phyloP scores from a whole-genome alignment of 2,113 vertebrate species.

The Ageneiosus marmoratus region DNA sequence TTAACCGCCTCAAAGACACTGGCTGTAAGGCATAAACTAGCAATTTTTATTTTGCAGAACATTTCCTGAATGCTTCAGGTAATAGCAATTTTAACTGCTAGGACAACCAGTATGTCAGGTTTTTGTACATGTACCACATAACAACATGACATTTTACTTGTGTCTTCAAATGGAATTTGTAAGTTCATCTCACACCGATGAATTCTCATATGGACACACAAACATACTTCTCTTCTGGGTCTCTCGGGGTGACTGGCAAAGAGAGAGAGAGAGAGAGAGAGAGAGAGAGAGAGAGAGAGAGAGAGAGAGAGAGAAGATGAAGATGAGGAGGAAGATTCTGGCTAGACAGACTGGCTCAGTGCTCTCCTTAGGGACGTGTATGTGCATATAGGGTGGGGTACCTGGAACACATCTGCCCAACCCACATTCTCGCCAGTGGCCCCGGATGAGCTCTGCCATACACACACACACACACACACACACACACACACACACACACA shows the following conservation, averaged over 20 bases:
- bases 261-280: not conserved
- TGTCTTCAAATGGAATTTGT: not conserved
- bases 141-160: not conserved
- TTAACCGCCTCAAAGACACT: constrained; percentile 98
- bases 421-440: not conserved
- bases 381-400: constrained; percentile 19
- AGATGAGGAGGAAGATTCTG: not conserved
- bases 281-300: not conserved
- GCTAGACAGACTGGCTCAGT: constrained; percentile 14
- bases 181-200: not conserved
- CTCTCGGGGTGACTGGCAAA: constrained; percentile 1
- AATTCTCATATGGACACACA: not conserved
- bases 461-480: not conserved
- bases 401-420: constrained; percentile 21
- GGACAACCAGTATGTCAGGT: not conserved
- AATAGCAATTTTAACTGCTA: not conserved
- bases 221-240: not conserved
- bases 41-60: constrained; percentile 6
- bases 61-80: not conserved
- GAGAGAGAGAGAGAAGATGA: not conserved
- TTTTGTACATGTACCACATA: not conserved
- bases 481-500: not conserved
- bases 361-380: not conserved
- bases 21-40: constrained; percentile 78
- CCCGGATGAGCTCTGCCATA: not conserved